Conservation (phyloP, 2,888 invertebrate species). For the Anagyrus pseudococci region DNA sequence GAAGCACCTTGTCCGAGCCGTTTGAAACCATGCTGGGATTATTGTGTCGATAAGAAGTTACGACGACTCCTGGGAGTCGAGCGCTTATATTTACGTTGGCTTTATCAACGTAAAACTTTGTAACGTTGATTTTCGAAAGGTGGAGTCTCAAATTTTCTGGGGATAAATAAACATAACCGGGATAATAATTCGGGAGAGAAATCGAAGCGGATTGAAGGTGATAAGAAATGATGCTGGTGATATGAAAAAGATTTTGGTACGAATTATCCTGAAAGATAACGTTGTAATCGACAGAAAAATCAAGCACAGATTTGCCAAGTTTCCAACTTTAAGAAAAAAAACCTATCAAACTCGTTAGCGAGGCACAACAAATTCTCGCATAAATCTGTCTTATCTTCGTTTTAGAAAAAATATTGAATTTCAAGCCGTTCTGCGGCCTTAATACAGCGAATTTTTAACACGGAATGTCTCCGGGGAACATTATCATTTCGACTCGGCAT, state of each 20-base stretch:
- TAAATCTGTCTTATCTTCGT: not conserved
- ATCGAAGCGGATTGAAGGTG: too few species aligned
- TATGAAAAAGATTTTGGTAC: too few species aligned
- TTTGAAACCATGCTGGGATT: conserved; percentile 9
- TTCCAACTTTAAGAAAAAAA: too few species aligned
- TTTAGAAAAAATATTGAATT: not conserved
- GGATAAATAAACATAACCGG: not conserved
- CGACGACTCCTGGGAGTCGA: not conserved
- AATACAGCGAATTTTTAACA: not conserved
- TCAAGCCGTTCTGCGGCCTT: not conserved
- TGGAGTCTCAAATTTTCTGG: not conserved
- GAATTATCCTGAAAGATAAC: too few species aligned
- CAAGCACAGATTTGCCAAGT: too few species aligned
- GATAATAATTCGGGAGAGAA: too few species aligned
- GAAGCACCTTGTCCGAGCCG: conserved; percentile 11
- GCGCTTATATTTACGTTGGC: not conserved
- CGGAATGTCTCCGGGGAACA: not conserved
- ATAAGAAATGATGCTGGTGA: too few species aligned
- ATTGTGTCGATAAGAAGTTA: conserved; percentile 14
- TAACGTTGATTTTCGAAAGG: not conserved
- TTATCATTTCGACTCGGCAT: not conserved
- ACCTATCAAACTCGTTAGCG: too few species aligned
- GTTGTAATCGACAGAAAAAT: too few species aligned
- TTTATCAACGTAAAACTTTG: not conserved
- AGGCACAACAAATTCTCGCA: not conserved